Percentiles rank a stretch among this genome's conserved stretches.
These are phyloP conservation scores for Diaprepes abbreviatus DNA, from an alignment of 2,888 invertebrate genomes.

Conservation along the genomic window DNA sequence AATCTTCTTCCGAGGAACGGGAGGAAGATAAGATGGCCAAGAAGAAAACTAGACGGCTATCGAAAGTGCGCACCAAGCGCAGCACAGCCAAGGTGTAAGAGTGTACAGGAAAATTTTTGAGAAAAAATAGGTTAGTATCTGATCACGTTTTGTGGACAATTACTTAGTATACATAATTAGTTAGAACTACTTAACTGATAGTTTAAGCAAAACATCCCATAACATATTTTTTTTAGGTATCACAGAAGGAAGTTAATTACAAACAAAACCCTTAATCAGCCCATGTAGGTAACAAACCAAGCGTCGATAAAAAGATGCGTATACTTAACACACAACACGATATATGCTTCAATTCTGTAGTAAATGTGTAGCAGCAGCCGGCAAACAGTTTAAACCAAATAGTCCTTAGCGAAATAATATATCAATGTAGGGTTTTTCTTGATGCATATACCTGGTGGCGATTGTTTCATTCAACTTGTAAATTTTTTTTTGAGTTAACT, in stretches of 20 bases:
- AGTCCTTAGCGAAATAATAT: conserved; percentile 47
- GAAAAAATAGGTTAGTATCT: conserved; percentile 9
- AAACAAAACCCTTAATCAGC: conserved; percentile 20
- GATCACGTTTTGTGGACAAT: no score
- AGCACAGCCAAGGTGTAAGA: conserved; percentile 56
- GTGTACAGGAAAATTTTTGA: neutral
- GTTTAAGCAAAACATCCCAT: no score
- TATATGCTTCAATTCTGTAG: conserved; percentile 54
- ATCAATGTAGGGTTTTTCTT: conserved; percentile 43
- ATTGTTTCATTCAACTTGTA: no score
- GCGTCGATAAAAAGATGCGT: conserved; percentile 22
- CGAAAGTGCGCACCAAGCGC: conserved; percentile 61
- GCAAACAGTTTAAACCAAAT: conserved; percentile 48
- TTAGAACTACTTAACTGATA: no score
- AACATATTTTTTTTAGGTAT: conserved; percentile 21
- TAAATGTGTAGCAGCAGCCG: conserved; percentile 52
- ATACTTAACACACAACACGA: conserved; percentile 48
- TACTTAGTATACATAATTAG: no score
- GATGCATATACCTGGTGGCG: no score
- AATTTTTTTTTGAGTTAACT: neutral
- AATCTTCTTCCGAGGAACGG: conserved; percentile 60
- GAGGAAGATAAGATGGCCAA: conserved; percentile 52
- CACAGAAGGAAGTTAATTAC: conserved; percentile 33
- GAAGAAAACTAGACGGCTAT: conserved; percentile 59
- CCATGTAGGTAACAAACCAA: conserved; percentile 23